Conservation (phyloP, 2,888 invertebrate species). For the Platycheirus rosarum region DNA sequence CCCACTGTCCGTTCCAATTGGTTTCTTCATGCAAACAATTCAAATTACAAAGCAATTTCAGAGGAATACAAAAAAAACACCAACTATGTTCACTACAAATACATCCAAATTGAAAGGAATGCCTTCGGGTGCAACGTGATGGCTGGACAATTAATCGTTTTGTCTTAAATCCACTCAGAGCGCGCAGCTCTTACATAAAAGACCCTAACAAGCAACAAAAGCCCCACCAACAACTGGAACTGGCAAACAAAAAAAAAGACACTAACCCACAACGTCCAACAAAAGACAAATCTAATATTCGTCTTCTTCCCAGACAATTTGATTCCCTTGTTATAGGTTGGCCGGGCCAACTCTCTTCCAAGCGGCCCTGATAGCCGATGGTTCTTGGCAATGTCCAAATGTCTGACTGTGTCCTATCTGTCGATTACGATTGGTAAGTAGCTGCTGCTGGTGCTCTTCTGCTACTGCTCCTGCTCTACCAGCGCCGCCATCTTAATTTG, state of each 20-base stretch:
- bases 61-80: slow-evolving; percentile 22
- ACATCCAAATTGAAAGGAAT: slow-evolving; percentile 58
- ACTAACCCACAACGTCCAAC: slow-evolving; percentile 47
- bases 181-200: slow-evolving; percentile 56
- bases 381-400: slow-evolving; percentile 57
- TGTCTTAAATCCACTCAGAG: slow-evolving; percentile 60
- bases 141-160: slow-evolving; percentile 67
- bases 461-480: slow-evolving; percentile 27
- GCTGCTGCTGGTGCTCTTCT: slow-evolving; percentile 16
- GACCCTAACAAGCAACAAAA: slow-evolving; percentile 17
- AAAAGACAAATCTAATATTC: slow-evolving; percentile 74
- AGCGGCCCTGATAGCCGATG: slow-evolving; percentile 38
- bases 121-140: slow-evolving; percentile 73
- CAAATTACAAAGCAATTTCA: slow-evolving; percentile 67
- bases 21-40: slow-evolving; percentile 34
- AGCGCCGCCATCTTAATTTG: slow-evolving; percentile 73
- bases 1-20: slow-evolving; percentile 32
- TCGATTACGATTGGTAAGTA: slow-evolving; percentile 73
- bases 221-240: too few relatives aligned
- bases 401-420: slow-evolving; percentile 68
- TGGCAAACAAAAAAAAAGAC: slow-evolving; percentile 7
- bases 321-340: slow-evolving; percentile 50
- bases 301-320: slow-evolving; percentile 70
- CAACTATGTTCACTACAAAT: slow-evolving; percentile 28
- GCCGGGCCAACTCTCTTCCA: slow-evolving; percentile 38